Conservation (phyloP, 2,888 invertebrate genomes). For the Resseliella maxima region DNA sequence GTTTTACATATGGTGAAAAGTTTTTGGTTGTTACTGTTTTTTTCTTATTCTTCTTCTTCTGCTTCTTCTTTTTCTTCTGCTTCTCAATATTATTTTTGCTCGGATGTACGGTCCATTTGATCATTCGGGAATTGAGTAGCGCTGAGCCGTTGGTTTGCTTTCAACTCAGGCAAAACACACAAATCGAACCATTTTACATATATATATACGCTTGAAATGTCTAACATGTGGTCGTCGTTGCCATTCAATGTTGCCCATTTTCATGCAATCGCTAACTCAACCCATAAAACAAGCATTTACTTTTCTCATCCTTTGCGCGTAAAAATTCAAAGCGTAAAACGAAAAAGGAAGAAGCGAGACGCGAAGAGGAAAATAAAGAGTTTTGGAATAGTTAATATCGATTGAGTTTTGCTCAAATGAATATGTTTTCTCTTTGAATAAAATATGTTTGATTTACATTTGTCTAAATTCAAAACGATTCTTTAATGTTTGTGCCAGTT, state of each 20-base stretch:
- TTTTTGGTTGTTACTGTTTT: constrained; percentile 26
- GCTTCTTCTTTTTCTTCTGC: background rate
- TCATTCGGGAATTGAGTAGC: constrained; percentile 3
- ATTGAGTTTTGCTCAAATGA: constrained; percentile 33
- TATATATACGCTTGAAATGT: background rate
- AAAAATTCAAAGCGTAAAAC: background rate
- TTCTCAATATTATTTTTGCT: background rate
- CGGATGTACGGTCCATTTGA: constrained; percentile 55
- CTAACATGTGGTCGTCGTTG: constrained; percentile 16
- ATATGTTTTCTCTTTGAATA: background rate
- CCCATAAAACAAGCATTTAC: background rate
- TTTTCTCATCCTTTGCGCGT: background rate
- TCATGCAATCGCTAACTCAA: background rate
- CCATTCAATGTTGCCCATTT: constrained; percentile 16
- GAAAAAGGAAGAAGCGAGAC: too few relatives aligned
- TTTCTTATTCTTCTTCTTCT: background rate
- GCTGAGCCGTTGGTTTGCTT: background rate
- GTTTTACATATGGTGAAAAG: constrained; percentile 39
- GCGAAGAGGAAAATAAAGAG: background rate
- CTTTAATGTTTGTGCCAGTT: background rate
- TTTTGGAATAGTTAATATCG: background rate
- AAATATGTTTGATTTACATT: constrained; percentile 35
- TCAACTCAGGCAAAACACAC: constrained; percentile 4
- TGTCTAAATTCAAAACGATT: background rate
- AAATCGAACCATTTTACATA: background rate